Evolutionary conservation across 1,140 invertebrate genomes (phyloP), one percentile per base, ranked within the genome.

Genomic region (Eueides isabella): DNA sequence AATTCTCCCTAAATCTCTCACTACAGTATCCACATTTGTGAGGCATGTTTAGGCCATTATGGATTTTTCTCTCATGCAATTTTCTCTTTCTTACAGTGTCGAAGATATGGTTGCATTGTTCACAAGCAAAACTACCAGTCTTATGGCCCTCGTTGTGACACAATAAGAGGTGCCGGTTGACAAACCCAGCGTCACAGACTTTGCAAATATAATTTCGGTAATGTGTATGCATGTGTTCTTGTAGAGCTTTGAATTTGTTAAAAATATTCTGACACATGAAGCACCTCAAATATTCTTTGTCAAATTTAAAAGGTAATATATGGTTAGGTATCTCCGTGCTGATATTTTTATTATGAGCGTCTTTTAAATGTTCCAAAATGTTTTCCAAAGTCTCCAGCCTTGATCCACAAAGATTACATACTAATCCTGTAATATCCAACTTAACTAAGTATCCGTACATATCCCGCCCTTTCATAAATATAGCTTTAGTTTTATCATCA

Each of bases 161-260:
- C 0, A 74, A 66, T 6, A 89, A 29, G 11, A 79, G 76, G 5
- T 74, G 71, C 2, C 74, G 63, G 12, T 78, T 88, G 0, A 87
- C 79, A 33, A 88, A 90, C 1, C 86, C 86, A 0, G 81, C 72
- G 30, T 84, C 87, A 31, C 88, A 90, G 0, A 75, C 76, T 12
- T 83, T 80, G 31, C 88, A 90, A 16, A 86, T 68, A 33, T 81
- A 87, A 72, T 88, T 89, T 19, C 81, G 82, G 26, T 85, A 90
- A 70, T 90, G 88, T 4, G 72, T 75, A 23, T 87, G 82, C 83
- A 89, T 90, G 55, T 90, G 88, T 26, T 84, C 77, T 14, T 80
- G 71, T 9, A 90, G 30, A 1, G 75, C 74, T 64, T 83, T 83
- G 61, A 87, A 89, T 72, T 83, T 86, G 14, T 83, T 81, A 55